Conservation (phyloP, 1,140 invertebrate genomes). For the Zaprionus nigranus region DNA sequence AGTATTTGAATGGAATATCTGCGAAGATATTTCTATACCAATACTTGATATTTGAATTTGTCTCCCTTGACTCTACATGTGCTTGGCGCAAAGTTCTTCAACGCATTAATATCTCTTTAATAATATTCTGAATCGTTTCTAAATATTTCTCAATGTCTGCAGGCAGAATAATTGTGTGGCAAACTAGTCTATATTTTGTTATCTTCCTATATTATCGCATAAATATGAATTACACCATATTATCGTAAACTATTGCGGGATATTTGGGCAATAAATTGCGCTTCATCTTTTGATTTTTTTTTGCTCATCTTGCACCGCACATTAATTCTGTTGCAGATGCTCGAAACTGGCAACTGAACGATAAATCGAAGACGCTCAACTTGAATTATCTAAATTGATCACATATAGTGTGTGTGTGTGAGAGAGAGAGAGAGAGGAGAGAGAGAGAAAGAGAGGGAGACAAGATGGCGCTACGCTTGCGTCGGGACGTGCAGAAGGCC, state of each 20-base stretch:
- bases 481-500: conserved; percentile 96
- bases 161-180: too few species aligned
- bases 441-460: conserved; percentile 9
- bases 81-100: too few species aligned
- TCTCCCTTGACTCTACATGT: too few species aligned
- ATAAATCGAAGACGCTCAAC: neutral
- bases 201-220: neutral
- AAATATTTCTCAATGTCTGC: too few species aligned
- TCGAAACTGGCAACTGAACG: conserved; percentile 19
- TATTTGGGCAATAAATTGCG: neutral
- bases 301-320: neutral
- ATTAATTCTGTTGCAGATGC: conserved; percentile 43
- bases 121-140: too few species aligned
- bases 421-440: neutral
- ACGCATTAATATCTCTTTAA: too few species aligned
- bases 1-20: too few species aligned
- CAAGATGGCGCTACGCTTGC: conserved; percentile 88
- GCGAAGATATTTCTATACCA: too few species aligned
- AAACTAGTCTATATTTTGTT: neutral
- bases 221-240: conserved; percentile 1
- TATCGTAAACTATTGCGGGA: conserved; percentile 1
- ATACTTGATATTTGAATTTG: too few species aligned
- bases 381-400: conserved; percentile 33
- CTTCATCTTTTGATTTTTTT: neutral
- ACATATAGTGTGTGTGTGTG: neutral